Base-by-base conservation (phyloP, 2,888 invertebrate genomes). In the Caenorhabditis sp. region DNA sequence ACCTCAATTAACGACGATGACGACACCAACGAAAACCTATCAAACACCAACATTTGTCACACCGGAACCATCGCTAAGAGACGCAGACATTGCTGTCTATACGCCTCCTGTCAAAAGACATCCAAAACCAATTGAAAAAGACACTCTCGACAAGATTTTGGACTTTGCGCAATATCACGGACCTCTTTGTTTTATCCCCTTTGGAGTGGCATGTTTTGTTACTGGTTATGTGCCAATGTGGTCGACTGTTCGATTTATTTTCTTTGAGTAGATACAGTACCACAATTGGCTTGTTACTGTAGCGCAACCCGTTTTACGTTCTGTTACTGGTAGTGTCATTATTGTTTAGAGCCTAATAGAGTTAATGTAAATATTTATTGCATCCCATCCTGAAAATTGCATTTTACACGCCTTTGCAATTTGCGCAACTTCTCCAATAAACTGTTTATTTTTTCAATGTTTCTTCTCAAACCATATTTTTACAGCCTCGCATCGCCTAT, bases 151-250 rank as follows among this genome's bases (percentile, higher is more conserved):
- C 23, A 27, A 49, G 14, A 27, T 62, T 12, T 37, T 68, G 19
- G 66, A 66, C 19, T 6, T 58, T 26, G 36, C 62, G 2, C 63
- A 71, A 24, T 54, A 26, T 31, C 63, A 71, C 43, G 71, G 62
- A 17, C 66, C 71, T 3, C 17, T 71, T 10, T 31, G 36, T 2
- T 1, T 66, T 1, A 62, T 69, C 0, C 69, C 74, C 8, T 10
- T 69, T 4, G 66, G 59, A 1, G 21, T 74, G 8, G 62, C 60
- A n/a, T 74, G 69, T 21, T 74, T 69, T 43, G 57, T 51, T 3
- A 68, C 69, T 24, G 66, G 66, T 3, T 58, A 50, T 4, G 63
- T 69, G 1, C 74, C 74, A 26, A 50, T 74, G 53, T 43, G 43
- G 43, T 17, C 43, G 14, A 43, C 43, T 10, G 17, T 43, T 3